Evolutionary conservation across 1,140 invertebrate species (phyloP).

Genomic region (Leptinotarsa undecemlineata): DNA sequence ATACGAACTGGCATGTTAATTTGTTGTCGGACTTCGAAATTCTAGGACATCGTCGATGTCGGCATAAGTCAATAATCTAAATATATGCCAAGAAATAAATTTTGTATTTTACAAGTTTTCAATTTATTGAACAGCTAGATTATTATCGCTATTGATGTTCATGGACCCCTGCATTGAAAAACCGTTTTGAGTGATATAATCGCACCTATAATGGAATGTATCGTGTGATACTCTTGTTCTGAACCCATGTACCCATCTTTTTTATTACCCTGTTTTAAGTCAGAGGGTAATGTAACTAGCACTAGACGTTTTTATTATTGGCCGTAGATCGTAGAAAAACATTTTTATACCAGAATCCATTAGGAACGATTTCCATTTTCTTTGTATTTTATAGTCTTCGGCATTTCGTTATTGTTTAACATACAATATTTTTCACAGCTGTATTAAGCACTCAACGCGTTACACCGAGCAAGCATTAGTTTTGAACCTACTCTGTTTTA

Average conservation of each 20-base stretch:
- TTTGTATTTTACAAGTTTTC: not conserved
- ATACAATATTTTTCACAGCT: not conserved
- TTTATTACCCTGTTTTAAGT: not conserved
- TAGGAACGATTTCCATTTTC: not conserved
- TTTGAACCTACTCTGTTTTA: not conserved
- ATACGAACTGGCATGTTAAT: too few relatives aligned
- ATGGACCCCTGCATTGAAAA: not conserved
- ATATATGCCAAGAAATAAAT: too few relatives aligned
- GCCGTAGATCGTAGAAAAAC: slow-evolving; percentile 2
- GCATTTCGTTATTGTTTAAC: not conserved
- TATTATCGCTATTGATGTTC: too few relatives aligned
- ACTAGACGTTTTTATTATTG: slow-evolving; percentile 3
- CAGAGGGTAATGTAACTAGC: not conserved
- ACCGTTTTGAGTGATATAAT: not conserved
- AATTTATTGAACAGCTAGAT: not conserved
- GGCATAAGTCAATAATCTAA: too few relatives aligned
- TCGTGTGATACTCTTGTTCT: not conserved
- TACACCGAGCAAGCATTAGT: not conserved
- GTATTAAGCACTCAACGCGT: not conserved
- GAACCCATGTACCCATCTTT: slow-evolving; percentile 2
- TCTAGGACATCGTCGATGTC: too few relatives aligned
- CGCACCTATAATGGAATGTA: not conserved
- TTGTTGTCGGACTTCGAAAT: too few relatives aligned
- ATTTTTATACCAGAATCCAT: slow-evolving; percentile 6
- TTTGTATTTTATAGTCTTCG: not conserved